Percentiles rank a stretch among this genome's conserved stretches.
Conservation (phyloP, 1,140 invertebrate genomes). For the Drosophila malerkotliana region DNA sequence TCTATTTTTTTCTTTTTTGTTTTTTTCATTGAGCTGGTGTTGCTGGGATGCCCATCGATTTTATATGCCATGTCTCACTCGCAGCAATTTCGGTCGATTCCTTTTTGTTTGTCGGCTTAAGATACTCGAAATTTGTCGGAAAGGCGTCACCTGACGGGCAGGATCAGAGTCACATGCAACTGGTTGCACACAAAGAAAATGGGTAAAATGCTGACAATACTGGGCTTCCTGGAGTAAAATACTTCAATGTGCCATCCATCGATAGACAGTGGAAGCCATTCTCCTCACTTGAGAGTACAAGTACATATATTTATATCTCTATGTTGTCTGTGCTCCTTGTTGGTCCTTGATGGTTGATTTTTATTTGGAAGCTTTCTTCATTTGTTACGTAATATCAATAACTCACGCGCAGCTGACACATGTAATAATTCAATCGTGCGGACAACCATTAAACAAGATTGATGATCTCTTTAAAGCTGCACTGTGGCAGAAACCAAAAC, state of each 20-base stretch:
- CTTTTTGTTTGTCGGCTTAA: constrained; percentile 46
- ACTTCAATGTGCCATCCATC: background rate
- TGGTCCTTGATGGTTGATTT: constrained; percentile 59
- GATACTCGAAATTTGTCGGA: constrained; percentile 33
- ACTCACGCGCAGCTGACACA: constrained; percentile 82
- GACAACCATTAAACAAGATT: constrained; percentile 84
- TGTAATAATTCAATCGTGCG: constrained; percentile 84
- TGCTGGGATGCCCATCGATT: constrained; percentile 61
- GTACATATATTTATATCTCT: constrained; percentile 4
- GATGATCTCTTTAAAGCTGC: constrained; percentile 80
- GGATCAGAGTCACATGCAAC: constrained; percentile 54
- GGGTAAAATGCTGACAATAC: background rate
- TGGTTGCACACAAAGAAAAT: constrained; percentile 45
- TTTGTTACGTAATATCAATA: constrained; percentile 82
- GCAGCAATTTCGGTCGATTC: constrained; percentile 55
- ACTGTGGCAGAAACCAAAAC: constrained; percentile 11
- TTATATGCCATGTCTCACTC: constrained; percentile 56
- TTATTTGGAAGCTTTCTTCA: constrained; percentile 75
- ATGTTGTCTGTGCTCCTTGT: constrained; percentile 34
- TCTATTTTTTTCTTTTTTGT: constrained; percentile 33
- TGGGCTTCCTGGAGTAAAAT: constrained; percentile 24
- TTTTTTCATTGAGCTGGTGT: constrained; percentile 20
- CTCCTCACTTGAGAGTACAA: background rate
- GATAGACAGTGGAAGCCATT: background rate
- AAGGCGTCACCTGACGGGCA: constrained; percentile 35